Base-by-base conservation (phyloP, 2,888 invertebrate species). In the Trissolcus brochymenae region DNA sequence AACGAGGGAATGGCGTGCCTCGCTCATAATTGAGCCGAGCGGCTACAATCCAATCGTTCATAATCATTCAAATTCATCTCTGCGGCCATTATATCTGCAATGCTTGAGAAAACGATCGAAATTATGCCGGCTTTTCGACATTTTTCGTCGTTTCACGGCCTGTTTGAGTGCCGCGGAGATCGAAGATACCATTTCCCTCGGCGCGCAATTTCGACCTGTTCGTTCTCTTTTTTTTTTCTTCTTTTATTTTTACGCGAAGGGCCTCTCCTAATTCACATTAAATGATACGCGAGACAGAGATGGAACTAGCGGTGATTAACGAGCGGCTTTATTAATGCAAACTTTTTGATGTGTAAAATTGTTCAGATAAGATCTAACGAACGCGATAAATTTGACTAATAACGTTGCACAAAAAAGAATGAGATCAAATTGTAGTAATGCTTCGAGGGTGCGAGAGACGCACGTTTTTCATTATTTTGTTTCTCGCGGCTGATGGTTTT, bases 1-100 rank as follows among this genome's bases (percentile, higher is more conserved):
- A 89, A 89, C 88, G 88, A 89, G 88, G 85, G 87, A 87, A 89
- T 89, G 82, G 88, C 88, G 88, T 89, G 88, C 83, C 81, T 80
- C 76, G 82, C 74, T 85, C 83, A 84, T 88, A 87, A 89, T 88
- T 87, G 86, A 88, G 83, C 80, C 84, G 82, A 85, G 84, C 85
- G 83, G 81, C 84, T 80, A 84, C 86, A 86, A 87, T 88, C 87
- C 86, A 86, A 88, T 88, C 86, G 87, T 82, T 86, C 85, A 87
- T 87, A 86, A 87, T 88, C 87, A 87, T 85, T 85, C 82, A 84
- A 84, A 87, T 87, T 85, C 85, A 87, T 87, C 86, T 87, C 77
- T 80, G 78, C 76, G 60, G 76, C 79, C 78, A 81, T 79, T 80
- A 80, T 72, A 56, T 64, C 79, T 76, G 60, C 74, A 67, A 67